A percentile compares a stretch with the other conserved stretches of the same genome.
Evolutionary conservation across 2,797 vertebrate genomes (phyloP).

Genomic region (Anguilla marmorata): DNA sequence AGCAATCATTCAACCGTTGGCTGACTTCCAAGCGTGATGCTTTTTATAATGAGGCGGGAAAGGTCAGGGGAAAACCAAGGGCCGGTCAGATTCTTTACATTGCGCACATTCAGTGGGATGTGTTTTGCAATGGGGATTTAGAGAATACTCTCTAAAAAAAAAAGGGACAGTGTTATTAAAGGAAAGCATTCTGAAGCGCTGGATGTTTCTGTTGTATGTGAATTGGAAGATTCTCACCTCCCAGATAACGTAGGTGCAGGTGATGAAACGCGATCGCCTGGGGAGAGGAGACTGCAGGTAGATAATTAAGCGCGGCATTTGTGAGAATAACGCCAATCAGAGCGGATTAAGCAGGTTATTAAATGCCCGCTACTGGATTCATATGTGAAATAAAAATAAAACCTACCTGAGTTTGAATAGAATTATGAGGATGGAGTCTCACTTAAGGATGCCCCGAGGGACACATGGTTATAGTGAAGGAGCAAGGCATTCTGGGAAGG

Average conservation of each 20-base stretch:
- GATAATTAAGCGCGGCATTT: neutral
- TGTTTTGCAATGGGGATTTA: neutral
- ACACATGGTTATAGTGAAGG: neutral
- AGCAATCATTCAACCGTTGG: neutral
- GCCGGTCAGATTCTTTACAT: neutral
- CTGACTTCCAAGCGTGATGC: neutral
- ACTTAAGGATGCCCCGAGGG: neutral
- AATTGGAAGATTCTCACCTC: neutral
- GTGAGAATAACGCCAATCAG: neutral
- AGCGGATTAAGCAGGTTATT: neutral
- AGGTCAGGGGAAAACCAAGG: neutral
- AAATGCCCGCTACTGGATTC: neutral
- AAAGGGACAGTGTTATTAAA: neutral
- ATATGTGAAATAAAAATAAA: neutral
- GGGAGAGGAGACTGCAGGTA: neutral
- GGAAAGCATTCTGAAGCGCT: neutral
- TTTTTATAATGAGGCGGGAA: neutral
- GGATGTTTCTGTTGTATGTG: neutral
- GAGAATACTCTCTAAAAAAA: neutral
- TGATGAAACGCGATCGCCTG: neutral
- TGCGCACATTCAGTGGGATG: neutral
- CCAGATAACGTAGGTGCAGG: neutral
- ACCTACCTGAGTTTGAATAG: neutral
- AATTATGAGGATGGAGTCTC: neutral
- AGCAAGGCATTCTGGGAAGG: neutral